These are phyloP conservation scores for Petrosia ficiformis DNA, from an alignment of 37 sponge, comb jelly and placozoan genomes.

Conservation along the genomic window DNA sequence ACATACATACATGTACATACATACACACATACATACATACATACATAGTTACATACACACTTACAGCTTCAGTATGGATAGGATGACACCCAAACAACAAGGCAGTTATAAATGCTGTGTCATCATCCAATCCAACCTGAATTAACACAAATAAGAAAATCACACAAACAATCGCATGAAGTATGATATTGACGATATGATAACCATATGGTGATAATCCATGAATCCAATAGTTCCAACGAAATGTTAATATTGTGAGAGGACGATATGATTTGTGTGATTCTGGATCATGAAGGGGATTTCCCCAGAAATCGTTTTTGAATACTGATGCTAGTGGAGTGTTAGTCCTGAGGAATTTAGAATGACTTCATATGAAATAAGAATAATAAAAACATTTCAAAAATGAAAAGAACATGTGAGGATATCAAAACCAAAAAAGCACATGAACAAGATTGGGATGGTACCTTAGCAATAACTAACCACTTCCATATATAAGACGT, in stretches of 20 bases:
- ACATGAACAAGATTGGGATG: no score
- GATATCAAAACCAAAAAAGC: no score
- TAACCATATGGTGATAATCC: conserved; percentile 70
- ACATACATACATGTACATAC: not conserved
- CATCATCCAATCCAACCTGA: not conserved
- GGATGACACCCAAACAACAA: conserved; percentile 85
- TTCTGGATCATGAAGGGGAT: conserved; percentile 58
- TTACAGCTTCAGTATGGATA: conserved; percentile 95
- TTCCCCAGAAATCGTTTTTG: conserved; percentile 87
- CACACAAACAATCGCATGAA: conserved; percentile 55
- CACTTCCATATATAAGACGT: no score
- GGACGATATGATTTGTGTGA: conserved; percentile 93
- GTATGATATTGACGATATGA: conserved; percentile 70
- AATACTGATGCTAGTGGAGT: conserved; percentile 56
- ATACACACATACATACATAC: not conserved
- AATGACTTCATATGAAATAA: not conserved
- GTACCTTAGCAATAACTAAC: no score
- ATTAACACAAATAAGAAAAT: conserved; percentile 38
- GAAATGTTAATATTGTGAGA: conserved; percentile 69
- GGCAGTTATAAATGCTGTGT: conserved; percentile 20
- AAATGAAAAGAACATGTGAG: not conserved
- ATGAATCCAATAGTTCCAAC: conserved; percentile 56
- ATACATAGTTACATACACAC: conserved; percentile 11
- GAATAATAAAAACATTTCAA: no score
- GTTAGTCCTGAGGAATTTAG: conserved; percentile 17